A percentile compares a stretch with the other conserved stretches of the same genome.
Conservation (phyloP, 2,113 vertebrate genomes). For the Propithecus coquereli region DNA sequence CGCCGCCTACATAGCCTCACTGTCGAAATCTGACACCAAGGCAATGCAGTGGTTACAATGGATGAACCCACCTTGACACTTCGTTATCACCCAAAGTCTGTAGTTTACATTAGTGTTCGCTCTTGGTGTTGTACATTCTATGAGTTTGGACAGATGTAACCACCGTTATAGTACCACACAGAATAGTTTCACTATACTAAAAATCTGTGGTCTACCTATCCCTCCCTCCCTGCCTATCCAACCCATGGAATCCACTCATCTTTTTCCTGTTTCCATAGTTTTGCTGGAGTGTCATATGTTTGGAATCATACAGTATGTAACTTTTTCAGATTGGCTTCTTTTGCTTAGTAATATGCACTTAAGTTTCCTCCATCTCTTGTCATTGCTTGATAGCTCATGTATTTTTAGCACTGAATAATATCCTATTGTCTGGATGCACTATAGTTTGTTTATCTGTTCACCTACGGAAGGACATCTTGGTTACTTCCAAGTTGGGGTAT, state of each 20-base stretch:
- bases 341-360: background rate
- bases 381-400: background rate
- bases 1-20: background rate
- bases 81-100: background rate
- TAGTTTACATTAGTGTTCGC: background rate
- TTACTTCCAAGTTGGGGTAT: background rate
- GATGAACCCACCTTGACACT: background rate
- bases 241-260: background rate
- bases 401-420: background rate
- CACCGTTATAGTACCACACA: background rate
- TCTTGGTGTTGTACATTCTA: background rate
- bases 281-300: background rate
- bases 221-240: background rate
- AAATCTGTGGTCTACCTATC: background rate
- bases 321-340: background rate
- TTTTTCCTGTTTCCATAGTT: background rate
- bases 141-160: background rate
- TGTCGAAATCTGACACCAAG: background rate
- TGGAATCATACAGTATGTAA: background rate
- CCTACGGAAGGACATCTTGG: background rate
- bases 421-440: background rate
- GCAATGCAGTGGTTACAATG: rapidly evolving
- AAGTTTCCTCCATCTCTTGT: background rate
- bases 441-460: background rate
- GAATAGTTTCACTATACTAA: background rate